Evolutionary conservation across 2,113 vertebrate genomes (phyloP).

Genomic region (Ellobius talpinus): DNA sequence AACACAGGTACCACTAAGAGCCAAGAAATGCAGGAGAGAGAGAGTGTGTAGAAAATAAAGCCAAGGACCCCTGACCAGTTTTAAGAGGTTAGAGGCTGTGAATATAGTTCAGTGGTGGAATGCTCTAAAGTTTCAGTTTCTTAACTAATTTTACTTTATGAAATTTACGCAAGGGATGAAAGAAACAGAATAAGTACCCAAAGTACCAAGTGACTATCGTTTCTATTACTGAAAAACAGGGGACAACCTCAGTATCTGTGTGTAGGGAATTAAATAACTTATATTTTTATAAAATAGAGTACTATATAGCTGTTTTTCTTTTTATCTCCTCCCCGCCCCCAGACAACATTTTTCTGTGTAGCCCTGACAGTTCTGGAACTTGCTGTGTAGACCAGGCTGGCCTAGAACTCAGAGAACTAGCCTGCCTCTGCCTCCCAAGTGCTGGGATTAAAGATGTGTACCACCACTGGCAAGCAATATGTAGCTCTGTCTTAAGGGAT

Average conservation of each 20-base stretch:
- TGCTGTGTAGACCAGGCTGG: background rate
- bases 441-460: background rate
- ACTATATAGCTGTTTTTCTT: background rate
- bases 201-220: background rate
- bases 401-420: background rate
- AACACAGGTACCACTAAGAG: background rate
- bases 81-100: background rate
- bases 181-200: background rate
- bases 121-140: background rate
- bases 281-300: background rate
- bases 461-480: background rate
- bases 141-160: constrained; percentile 45
- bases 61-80: background rate
- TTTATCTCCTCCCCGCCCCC: background rate
- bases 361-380: background rate
- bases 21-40: background rate
- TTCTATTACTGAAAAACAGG: background rate
- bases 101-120: background rate
- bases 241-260: background rate
- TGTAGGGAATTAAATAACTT: constrained; percentile 4
- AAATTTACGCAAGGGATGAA: background rate
- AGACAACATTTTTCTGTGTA: background rate
- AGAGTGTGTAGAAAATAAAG: background rate
- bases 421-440: background rate
- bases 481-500: background rate